Evolutionary conservation across 2,888 invertebrate species (phyloP).

Genomic region (Thera britannica): DNA sequence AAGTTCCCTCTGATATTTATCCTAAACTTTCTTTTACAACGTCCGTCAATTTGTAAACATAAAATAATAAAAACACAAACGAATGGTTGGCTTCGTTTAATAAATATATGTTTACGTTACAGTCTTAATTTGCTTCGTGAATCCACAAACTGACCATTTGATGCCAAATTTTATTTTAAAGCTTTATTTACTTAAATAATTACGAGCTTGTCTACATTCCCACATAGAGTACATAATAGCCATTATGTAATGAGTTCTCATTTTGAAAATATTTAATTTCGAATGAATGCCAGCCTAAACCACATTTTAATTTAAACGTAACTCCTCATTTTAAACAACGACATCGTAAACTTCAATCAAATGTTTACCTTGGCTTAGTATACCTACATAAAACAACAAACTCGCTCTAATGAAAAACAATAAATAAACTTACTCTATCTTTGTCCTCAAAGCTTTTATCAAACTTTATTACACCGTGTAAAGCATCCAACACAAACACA

Average conservation of each 20-base stretch:
- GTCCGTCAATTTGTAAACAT: constrained; percentile 29
- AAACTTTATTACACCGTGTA: constrained; percentile 49
- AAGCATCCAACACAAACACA: constrained; percentile 52
- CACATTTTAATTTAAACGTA: constrained; percentile 10
- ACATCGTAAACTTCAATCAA: constrained; percentile 26
- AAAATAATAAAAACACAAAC: constrained; percentile 16
- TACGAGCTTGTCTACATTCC: no score
- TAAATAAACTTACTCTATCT: constrained; percentile 49
- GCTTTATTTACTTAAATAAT: no score
- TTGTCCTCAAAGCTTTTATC: constrained; percentile 41
- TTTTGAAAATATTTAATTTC: constrained; percentile 1
- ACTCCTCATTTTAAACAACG: constrained; percentile 21
- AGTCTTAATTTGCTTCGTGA: constrained; percentile 6
- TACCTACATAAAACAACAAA: constrained; percentile 26
- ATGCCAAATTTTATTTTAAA: not conserved
- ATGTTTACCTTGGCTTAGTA: constrained; percentile 13
- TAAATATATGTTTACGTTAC: constrained; percentile 17
- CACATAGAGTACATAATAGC: not conserved
- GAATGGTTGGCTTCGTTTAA: constrained; percentile 16
- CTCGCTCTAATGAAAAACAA: constrained; percentile 35
- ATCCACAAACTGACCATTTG: constrained; percentile 4
- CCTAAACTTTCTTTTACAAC: constrained; percentile 21
- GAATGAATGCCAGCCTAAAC: not conserved
- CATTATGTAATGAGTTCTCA: not conserved
- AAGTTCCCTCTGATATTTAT: constrained; percentile 23